These are phyloP conservation scores for Strigamia maritima DNA, from an alignment of 2,888 invertebrate genomes.

Conservation along the genomic window DNA sequence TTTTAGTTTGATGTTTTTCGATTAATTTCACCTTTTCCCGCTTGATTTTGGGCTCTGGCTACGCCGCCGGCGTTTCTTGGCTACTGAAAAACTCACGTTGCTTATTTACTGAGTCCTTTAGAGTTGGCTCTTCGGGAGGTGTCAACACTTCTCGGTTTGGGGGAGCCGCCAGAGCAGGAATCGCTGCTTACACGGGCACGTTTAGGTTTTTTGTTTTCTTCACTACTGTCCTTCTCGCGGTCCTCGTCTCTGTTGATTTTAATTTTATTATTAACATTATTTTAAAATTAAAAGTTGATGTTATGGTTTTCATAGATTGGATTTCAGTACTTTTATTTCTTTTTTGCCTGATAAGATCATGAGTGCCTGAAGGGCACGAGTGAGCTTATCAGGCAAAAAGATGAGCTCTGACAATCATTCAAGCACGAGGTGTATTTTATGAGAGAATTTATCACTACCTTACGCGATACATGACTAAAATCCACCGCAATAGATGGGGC, in stretches of 20 bases:
- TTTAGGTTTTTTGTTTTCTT: conserved; percentile 52
- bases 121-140: background rate
- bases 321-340: too few species aligned
- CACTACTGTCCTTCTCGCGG: conserved; percentile 60
- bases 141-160: background rate
- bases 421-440: too few species aligned
- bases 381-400: too few species aligned
- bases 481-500: too few species aligned
- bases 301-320: too few species aligned
- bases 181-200: conserved; percentile 43
- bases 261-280: too few species aligned
- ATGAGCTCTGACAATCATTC: too few species aligned
- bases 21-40: background rate
- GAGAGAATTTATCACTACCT: too few species aligned
- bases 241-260: conserved; percentile 68
- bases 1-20: background rate
- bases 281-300: too few species aligned
- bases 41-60: conserved; percentile 30
- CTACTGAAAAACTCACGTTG: background rate
- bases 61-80: background rate
- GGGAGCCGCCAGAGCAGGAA: conserved; percentile 19
- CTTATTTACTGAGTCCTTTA: conserved; percentile 39
- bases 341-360: too few species aligned
- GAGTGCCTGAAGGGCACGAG: too few species aligned
- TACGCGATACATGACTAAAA: too few species aligned